Evolutionary conservation across 1,140 invertebrate genomes (phyloP).

Genomic region (Pseudomyrmex concolor): DNA sequence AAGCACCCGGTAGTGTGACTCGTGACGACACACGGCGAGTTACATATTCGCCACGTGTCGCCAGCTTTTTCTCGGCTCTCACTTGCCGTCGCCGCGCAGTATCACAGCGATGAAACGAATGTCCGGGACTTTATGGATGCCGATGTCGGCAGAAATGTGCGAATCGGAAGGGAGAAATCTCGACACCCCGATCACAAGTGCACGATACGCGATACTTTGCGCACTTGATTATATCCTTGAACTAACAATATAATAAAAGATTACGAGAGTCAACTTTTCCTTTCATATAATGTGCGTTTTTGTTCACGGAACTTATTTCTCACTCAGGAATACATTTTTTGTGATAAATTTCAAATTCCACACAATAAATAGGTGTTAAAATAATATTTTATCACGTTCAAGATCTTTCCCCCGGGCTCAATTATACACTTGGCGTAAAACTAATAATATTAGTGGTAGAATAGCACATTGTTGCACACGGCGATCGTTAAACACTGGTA

Average conservation of each 20-base stretch:
- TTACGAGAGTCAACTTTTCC: too few species aligned
- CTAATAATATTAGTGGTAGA: conserved; percentile 38
- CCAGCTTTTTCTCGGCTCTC: conserved; percentile 10
- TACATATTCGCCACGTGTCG: conserved; percentile 43
- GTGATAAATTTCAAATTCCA: conserved; percentile 21
- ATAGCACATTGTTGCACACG: conserved; percentile 44
- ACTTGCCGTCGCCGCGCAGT: not conserved
- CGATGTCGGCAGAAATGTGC: not conserved
- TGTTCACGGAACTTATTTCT: not conserved
- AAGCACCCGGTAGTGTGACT: conserved; percentile 7
- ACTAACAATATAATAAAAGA: too few species aligned
- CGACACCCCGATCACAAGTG: not conserved
- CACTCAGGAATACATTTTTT: not conserved
- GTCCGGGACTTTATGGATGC: conserved; percentile 33
- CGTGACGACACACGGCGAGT: conserved; percentile 13
- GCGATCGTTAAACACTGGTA: conserved; percentile 46
- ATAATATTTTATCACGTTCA: conserved; percentile 37
- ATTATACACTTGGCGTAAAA: conserved; percentile 45
- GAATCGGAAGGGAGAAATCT: conserved; percentile 12
- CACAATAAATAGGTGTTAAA: conserved; percentile 26
- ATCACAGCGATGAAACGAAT: conserved; percentile 34
- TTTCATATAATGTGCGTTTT: too few species aligned
- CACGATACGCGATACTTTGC: not conserved
- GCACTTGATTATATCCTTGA: too few species aligned
- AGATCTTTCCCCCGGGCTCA: conserved; percentile 14